These are phyloP conservation scores for Sebastes steindachneri DNA, from an alignment of 2,797 vertebrate species.

Conservation along the genomic window DNA sequence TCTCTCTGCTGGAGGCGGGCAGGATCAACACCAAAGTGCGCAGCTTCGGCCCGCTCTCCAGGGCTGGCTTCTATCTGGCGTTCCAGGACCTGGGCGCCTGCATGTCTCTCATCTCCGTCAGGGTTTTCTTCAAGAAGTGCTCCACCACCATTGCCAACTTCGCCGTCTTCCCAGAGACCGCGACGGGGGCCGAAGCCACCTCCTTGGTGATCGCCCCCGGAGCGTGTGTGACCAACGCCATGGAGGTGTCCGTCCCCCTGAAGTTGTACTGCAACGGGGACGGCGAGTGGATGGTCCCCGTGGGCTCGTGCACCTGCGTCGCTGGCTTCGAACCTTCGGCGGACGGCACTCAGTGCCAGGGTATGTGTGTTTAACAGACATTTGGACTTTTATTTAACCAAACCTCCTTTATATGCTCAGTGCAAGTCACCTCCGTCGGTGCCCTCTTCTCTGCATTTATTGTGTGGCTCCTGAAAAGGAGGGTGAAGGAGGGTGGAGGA, in stretches of 20 bases:
- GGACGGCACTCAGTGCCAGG: constrained; percentile 93
- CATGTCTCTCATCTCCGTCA: constrained; percentile 96
- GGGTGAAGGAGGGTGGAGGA: constrained; percentile 78
- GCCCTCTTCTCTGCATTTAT: constrained; percentile 77
- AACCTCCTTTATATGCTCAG: constrained; percentile 76
- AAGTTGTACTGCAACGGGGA: constrained; percentile 98
- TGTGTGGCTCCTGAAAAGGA: constrained; percentile 76
- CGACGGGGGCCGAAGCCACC: constrained; percentile 94
- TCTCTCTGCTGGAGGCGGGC: constrained; percentile 92
- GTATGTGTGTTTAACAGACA: constrained; percentile 79
- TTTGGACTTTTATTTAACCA: constrained; percentile 71
- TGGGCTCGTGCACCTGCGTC: constrained; percentile 94
- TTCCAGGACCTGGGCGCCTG: constrained; percentile 98
- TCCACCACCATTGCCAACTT: constrained; percentile 95
- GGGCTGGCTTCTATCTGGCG: constrained; percentile 94
- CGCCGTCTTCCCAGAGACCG: constrained; percentile 94
- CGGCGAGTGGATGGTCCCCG: constrained; percentile 98
- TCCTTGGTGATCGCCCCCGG: constrained; percentile 96
- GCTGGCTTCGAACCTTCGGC: constrained; percentile 91
- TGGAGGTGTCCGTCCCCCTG: constrained; percentile 95
- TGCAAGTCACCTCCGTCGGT: constrained; percentile 70
- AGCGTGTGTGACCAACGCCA: constrained; percentile 91
- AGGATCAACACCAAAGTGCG: constrained; percentile 97
- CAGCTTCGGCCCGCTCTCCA: constrained; percentile 97
- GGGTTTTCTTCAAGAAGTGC: constrained; percentile 98